Conservation (phyloP, 2,797 vertebrate genomes). For the Aphelocoma californica region DNA sequence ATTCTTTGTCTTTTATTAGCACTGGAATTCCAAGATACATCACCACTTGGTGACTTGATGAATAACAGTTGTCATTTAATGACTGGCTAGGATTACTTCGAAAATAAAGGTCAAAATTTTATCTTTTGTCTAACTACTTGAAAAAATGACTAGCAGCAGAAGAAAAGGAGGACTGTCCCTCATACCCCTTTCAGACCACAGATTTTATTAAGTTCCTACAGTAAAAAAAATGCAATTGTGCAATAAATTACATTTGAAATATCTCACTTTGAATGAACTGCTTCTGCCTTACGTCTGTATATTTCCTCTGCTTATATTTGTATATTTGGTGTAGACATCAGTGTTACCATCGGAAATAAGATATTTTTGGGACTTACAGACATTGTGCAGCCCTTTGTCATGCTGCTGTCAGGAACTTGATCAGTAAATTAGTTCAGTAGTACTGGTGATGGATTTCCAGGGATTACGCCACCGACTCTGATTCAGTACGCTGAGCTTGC, state of each 20-base stretch:
- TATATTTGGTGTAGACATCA: background rate
- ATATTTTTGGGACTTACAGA: background rate
- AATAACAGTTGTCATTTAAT: slow-evolving; percentile 18
- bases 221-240: background rate
- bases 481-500: background rate
- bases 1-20: background rate
- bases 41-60: background rate
- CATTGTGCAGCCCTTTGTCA: background rate
- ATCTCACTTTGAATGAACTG: background rate
- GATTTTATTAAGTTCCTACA: background rate
- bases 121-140: background rate
- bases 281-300: background rate
- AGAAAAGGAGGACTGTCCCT: background rate
- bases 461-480: fast-evolving
- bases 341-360: background rate
- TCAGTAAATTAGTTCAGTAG: background rate
- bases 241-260: background rate
- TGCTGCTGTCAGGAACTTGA: background rate
- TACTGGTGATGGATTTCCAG: background rate
- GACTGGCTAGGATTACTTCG: background rate
- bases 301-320: background rate
- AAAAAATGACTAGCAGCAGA: background rate
- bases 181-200: background rate
- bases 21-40: background rate
- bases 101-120: slow-evolving; percentile 9